A percentile compares a stretch with the other conserved stretches of the same genome.
These are phyloP conservation scores for Chloroceryle aenea DNA, from an alignment of 2,113 vertebrate species.

Conservation along the genomic window DNA sequence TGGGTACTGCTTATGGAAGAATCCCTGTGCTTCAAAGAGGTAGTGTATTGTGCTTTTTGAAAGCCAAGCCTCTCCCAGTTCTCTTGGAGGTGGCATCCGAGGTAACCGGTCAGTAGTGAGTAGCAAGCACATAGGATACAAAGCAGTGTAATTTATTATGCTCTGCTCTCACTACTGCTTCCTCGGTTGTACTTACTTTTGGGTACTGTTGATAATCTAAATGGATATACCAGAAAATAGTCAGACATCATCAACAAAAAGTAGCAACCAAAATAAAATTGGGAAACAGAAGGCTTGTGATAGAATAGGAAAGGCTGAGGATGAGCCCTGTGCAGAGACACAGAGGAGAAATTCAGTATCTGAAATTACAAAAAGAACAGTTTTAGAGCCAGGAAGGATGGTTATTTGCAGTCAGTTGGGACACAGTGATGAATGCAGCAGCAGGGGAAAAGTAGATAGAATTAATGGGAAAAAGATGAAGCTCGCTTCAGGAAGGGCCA, in stretches of 20 bases:
- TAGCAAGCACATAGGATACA: background rate
- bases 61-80: background rate
- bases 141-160: background rate
- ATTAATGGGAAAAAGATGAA: background rate
- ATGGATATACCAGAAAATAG: background rate
- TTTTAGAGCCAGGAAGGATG: background rate
- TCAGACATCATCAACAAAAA: background rate
- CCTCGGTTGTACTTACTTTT: background rate
- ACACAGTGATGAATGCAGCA: conserved; percentile 17
- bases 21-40: background rate
- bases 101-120: background rate
- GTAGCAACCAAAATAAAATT: background rate
- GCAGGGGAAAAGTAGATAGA: background rate
- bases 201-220: background rate
- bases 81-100: background rate
- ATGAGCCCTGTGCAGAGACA: background rate
- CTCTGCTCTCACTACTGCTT: background rate
- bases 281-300: background rate
- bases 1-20: background rate
- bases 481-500: background rate
- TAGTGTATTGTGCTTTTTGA: background rate
- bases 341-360: background rate
- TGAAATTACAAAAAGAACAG: background rate
- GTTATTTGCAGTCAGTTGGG: conserved; percentile 16
- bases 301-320: background rate